Evolutionary conservation across 2,797 vertebrate species (phyloP).

Genomic region (Parauchenoglanis ngamensis): DNA sequence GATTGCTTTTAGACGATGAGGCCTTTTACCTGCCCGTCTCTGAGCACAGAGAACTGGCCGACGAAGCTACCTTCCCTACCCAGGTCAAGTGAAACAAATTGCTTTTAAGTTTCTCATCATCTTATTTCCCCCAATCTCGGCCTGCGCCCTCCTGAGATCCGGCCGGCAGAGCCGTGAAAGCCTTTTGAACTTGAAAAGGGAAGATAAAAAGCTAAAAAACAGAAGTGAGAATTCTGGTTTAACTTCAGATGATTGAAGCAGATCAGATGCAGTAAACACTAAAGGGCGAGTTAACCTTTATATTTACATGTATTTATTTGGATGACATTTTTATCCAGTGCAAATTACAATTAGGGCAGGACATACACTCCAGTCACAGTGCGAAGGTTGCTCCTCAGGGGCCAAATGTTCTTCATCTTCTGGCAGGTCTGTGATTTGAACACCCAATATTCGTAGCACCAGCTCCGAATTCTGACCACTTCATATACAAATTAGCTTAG

Average conservation of each 20-base stretch:
- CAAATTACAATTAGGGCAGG: not conserved
- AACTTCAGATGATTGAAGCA: not conserved
- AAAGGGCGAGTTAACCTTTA: not conserved
- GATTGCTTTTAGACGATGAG: slow-evolving; percentile 64
- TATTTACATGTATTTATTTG: not conserved
- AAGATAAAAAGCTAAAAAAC: slow-evolving; percentile 20
- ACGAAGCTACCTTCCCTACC: slow-evolving; percentile 39
- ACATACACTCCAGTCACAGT: not conserved
- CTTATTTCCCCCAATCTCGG: slow-evolving; percentile 49
- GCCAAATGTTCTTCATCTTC: not conserved
- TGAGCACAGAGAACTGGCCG: slow-evolving; percentile 26
- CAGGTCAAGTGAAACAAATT: slow-evolving; percentile 53
- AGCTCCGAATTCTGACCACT: not conserved
- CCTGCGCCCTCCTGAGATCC: slow-evolving; percentile 40
- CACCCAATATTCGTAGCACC: not conserved
- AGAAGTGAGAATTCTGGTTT: slow-evolving; percentile 8
- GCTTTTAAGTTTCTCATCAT: slow-evolving; percentile 45
- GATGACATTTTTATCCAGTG: not conserved
- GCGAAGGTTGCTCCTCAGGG: not conserved
- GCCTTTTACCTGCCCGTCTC: slow-evolving; percentile 42
- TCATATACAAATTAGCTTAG: not conserved
- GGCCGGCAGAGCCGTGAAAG: not conserved
- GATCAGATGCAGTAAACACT: not conserved
- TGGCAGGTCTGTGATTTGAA: not conserved
- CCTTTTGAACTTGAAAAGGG: not conserved